Percentiles rank a stretch among this genome's conserved stretches.
phyloP scores from a whole-genome alignment of 2,888 invertebrate genomes.

The Diachrysia chrysitis region DNA sequence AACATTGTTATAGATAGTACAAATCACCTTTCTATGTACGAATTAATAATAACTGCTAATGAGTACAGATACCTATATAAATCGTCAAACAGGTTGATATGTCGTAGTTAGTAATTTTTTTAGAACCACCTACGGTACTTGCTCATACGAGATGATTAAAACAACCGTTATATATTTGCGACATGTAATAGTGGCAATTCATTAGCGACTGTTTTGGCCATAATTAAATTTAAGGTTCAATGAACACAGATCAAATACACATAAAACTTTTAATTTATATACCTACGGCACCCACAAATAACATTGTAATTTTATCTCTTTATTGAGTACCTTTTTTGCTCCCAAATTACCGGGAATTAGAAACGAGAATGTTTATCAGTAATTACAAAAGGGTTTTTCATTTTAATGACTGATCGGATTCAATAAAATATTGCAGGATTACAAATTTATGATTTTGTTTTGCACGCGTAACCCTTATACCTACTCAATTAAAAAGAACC shows the following conservation, averaged over 20 bases:
- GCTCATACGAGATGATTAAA: slow-evolving; percentile 53
- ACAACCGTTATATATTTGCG: slow-evolving; percentile 63
- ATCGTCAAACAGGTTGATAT: slow-evolving; percentile 55
- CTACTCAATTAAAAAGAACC: slow-evolving; percentile 19
- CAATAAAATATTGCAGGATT: slow-evolving; percentile 14
- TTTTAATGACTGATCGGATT: slow-evolving; percentile 21
- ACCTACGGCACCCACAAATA: slow-evolving; percentile 1
- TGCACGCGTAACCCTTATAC: background rate
- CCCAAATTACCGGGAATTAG: slow-evolving; percentile 22
- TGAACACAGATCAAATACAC: slow-evolving; percentile 9
- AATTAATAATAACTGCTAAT: slow-evolving; percentile 11
- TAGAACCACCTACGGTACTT: slow-evolving; percentile 67
- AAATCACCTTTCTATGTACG: background rate
- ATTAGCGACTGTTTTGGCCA: slow-evolving; percentile 37
- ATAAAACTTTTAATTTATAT: slow-evolving; percentile 11
- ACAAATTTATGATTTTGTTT: slow-evolving; percentile 27
- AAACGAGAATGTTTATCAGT: slow-evolving; percentile 31
- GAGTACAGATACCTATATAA: slow-evolving; percentile 7
- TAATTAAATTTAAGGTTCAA: slow-evolving; percentile 44
- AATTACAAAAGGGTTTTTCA: slow-evolving; percentile 37
- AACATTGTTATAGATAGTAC: background rate
- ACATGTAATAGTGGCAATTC: slow-evolving; percentile 36
- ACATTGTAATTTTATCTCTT: background rate
- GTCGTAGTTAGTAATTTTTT: slow-evolving; percentile 34
- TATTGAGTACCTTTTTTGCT: slow-evolving; percentile 17